Conservation (phyloP, 2,113 vertebrate species). For the Cottus gobio region DNA sequence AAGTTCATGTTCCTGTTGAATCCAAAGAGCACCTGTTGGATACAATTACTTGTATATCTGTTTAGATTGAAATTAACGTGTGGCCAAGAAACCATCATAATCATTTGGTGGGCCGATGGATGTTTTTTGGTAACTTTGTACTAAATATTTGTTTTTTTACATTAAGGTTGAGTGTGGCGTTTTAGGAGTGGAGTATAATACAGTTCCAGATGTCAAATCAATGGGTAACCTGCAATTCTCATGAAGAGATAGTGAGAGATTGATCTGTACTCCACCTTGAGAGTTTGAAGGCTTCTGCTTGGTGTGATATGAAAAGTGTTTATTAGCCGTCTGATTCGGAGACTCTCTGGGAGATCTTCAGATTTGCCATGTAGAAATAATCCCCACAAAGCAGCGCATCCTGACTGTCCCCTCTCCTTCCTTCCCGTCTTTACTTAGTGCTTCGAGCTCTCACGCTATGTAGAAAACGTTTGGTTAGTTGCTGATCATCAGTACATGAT, state of each 20-base stretch:
- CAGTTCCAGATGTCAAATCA: neutral
- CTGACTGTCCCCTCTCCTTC: neutral
- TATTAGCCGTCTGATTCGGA: neutral
- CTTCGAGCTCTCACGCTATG: neutral
- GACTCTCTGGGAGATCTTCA: constrained; percentile 39
- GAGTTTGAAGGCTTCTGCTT: constrained; percentile 15
- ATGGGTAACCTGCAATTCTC: neutral
- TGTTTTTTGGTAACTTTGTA: constrained; percentile 31
- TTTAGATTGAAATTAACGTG: neutral
- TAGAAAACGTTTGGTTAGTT: neutral
- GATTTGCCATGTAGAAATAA: constrained; percentile 39
- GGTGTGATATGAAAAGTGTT: neutral
- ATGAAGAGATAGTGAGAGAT: neutral
- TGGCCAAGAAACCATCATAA: neutral
- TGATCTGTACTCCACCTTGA: neutral
- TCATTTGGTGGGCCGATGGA: neutral
- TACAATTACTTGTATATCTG: neutral
- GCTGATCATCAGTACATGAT: neutral
- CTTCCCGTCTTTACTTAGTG: neutral
- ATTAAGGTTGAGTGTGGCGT: constrained; percentile 9
- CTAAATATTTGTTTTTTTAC: constrained; percentile 27
- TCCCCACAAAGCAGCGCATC: constrained; percentile 10
- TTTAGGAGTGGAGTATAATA: neutral
- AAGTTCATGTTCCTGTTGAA: constrained; percentile 28
- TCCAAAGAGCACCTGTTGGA: constrained; percentile 49